Base-by-base conservation (phyloP, 2,888 invertebrate species). In the Biston stratarius region DNA sequence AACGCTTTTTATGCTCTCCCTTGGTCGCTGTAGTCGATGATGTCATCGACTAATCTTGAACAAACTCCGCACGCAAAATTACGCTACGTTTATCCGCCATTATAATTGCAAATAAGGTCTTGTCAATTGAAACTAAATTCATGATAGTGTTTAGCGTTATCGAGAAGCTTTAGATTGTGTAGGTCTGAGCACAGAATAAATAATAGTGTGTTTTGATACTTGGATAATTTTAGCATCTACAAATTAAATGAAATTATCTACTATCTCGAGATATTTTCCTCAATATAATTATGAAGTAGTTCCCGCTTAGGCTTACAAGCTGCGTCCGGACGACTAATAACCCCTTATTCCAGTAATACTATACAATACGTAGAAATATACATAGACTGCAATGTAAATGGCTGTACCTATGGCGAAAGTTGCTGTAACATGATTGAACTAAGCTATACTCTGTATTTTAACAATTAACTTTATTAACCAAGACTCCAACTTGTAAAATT, bases 31-130 rank as follows among this genome's bases (percentile, higher is more conserved):
- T 77, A 77, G 79, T 76, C 80, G 85, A 84, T 91, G 90, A 92
- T 91, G 88, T 92, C 91, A 91, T 89, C 80, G 74, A 70, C 77
- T 80, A 83, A 82, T 82, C 83, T 79, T 75, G 70, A 77, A 81
- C 77, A 74, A 64, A 71, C 71, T 65, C 63, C 66, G 72, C 71
- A 75, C 71, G 74, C 74, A 66, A 75, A 77, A 79, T 75, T 75
- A 73, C 74, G 75, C 72, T 75, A 75, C 74, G 75, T 77, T 81
- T 78, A 74, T 77, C 78, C 68, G 73, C 73, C 78, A 80, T 81
- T 79, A 79, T 72, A 77, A 76, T 81, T 76, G 73, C 71, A 70
- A 76, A 76, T 76, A 64, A 55, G 57, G 59, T 52, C 67, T 71
- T 73, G 59, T 36, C 45, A 40, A 58, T 66, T 44, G 48, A 40